phyloP scores from a whole-genome alignment of 2,888 invertebrate genomes.

The Troglohyphantes excavatus region DNA sequence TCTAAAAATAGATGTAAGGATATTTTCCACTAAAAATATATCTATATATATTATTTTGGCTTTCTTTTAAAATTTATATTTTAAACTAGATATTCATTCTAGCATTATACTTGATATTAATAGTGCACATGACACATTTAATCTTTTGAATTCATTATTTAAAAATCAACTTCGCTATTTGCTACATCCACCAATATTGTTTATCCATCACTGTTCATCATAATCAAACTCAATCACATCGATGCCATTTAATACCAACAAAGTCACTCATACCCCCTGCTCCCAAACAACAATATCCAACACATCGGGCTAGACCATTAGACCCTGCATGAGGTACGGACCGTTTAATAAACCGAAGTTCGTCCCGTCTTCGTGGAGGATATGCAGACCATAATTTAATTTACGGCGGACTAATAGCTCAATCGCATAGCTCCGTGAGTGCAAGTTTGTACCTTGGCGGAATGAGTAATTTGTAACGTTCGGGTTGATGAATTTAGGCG shows the following conservation, averaged over 20 bases:
- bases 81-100: no score
- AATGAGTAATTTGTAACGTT: conserved; percentile 1
- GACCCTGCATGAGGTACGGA: neutral
- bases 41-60: no score
- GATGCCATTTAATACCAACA: neutral
- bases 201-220: neutral
- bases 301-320: neutral
- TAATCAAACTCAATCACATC: neutral
- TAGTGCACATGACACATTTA: no score
- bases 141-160: no score
- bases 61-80: no score
- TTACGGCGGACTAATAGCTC: conserved; percentile 13
- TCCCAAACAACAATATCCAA: neutral
- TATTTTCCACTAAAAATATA: no score
- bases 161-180: no score
- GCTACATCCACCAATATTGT: no score
- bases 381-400: conserved; percentile 26
- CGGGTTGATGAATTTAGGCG: neutral
- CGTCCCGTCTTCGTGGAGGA: neutral
- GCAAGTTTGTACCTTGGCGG: neutral
- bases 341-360: neutral
- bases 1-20: no score
- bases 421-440: conserved; percentile 7
- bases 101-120: no score
- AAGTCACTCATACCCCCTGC: neutral